Evolutionary conservation across 2,113 vertebrate genomes (phyloP), one percentile per base, ranked within the genome.

Genomic region (Ceratotherium simum): DNA sequence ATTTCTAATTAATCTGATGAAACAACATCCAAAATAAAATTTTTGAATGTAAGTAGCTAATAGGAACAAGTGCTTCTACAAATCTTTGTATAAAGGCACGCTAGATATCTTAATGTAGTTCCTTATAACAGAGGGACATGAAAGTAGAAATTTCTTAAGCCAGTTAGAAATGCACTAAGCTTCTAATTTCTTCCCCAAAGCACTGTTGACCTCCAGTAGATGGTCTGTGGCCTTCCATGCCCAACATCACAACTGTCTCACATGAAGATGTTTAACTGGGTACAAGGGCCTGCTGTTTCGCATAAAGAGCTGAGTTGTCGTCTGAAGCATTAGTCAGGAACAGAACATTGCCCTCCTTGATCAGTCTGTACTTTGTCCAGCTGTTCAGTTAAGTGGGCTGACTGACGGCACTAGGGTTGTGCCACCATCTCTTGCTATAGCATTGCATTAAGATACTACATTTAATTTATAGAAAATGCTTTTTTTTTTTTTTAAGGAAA

Each of bases 1-100:
- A 69, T 97, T 97, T 90, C 67, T 95, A 89, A 97, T 97, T 97
- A 98, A 98, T 96, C 73, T 87, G 81, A 67, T 82, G n/a, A 9
- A 94, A 96, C 89, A 96, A 94, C 91, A 97, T 72, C 29, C 36
- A 36, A 84, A 70, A 18, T 48, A 73, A 97, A 91, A 90, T 33
- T 27, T 79, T 67, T 69, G 20, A 87, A 48, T 88, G 8, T 85
- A 62, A 79, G 23, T 70, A 81, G 27, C 48, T 94, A 91, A 42
- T 39, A 48, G 3, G 14, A 89, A 72, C 27, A 76, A 87, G 33
- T 14, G 16, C 60, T 70, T 89, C 36, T 87, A 87, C 27, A 94
- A 58, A 78, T 51, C 56, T 48, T 67, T 84, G 21, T 87, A 10
- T 56, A 86, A 90, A 86, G 9, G 29, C 33, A 79, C 54, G 60